Percentiles rank a stretch among this genome's conserved stretches.
Evolutionary conservation across 2,797 vertebrate genomes (phyloP).

Genomic region (Sebastiscus tertius): DNA sequence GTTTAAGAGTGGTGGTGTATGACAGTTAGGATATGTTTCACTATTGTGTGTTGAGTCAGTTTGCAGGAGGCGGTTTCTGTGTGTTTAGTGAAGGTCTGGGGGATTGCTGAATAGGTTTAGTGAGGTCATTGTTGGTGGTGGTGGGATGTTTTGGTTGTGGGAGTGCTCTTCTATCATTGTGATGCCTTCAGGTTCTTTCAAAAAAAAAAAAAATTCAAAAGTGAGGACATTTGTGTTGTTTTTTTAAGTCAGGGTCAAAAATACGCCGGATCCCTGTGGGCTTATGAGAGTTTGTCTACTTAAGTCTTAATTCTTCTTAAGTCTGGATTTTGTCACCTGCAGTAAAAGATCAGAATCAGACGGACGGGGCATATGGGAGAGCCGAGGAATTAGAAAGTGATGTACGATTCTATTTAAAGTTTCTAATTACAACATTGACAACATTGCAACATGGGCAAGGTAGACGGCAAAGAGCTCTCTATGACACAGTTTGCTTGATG

Average conservation of each 20-base stretch:
- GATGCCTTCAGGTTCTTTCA: neutral
- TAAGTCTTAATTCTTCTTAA: slow-evolving; percentile 66
- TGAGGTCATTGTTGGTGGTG: slow-evolving; percentile 22
- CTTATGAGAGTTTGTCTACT: slow-evolving; percentile 55
- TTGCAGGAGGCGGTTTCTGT: slow-evolving; percentile 41
- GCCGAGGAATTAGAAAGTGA: slow-evolving; percentile 45
- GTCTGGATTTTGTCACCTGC: slow-evolving; percentile 67
- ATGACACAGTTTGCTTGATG: neutral
- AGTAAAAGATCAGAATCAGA: slow-evolving; percentile 52
- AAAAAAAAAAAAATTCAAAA: neutral
- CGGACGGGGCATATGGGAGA: slow-evolving; percentile 24
- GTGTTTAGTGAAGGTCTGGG: slow-evolving; percentile 36
- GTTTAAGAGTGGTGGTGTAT: neutral
- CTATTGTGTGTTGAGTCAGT: slow-evolving; percentile 34
- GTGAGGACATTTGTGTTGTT: neutral
- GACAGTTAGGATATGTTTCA: slow-evolving; percentile 19
- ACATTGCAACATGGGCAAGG: neutral
- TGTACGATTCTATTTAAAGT: slow-evolving; percentile 43
- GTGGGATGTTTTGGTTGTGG: slow-evolving; percentile 17
- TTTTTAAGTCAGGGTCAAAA: slow-evolving; percentile 34
- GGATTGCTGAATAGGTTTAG: slow-evolving; percentile 45
- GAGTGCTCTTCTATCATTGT: neutral
- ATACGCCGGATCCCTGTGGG: slow-evolving; percentile 35
- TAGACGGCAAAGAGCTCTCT: neutral
- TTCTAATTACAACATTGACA: slow-evolving; percentile 1